Evolutionary conservation across 2,113 vertebrate genomes (phyloP).

Genomic region (Ploceus nigricollis): DNA sequence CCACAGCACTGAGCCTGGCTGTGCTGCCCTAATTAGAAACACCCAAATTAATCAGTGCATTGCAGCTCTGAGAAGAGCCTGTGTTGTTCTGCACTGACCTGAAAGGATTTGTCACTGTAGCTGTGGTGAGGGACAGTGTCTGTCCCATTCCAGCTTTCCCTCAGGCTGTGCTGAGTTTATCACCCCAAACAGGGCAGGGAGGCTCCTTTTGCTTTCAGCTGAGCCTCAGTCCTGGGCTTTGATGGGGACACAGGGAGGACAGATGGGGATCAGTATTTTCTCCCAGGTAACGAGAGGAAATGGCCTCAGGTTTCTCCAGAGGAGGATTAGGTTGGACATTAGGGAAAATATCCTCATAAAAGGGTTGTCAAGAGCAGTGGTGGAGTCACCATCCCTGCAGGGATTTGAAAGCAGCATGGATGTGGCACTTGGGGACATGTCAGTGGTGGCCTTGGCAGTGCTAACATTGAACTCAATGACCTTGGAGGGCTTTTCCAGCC

Average conservation of each 20-base stretch:
- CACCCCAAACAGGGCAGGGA: not conserved
- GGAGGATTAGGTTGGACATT: not conserved
- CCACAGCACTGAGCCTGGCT: rapidly evolving
- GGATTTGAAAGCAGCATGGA: not conserved
- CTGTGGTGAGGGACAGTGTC: rapidly evolving
- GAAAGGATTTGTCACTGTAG: not conserved
- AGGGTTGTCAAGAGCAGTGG: not conserved
- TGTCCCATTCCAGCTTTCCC: not conserved
- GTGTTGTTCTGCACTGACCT: constrained; percentile 44
- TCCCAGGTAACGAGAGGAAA: not conserved
- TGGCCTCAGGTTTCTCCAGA: not conserved
- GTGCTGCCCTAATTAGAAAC: not conserved
- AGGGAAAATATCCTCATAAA: not conserved
- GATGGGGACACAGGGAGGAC: not conserved
- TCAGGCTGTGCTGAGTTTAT: not conserved
- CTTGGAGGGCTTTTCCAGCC: not conserved
- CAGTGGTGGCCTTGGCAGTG: not conserved
- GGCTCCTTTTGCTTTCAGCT: not conserved
- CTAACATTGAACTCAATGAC: not conserved
- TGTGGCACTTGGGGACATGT: not conserved
- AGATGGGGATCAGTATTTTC: not conserved
- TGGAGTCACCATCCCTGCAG: not conserved
- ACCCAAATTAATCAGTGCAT: not conserved
- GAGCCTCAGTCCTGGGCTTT: not conserved
- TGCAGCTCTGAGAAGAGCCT: not conserved